These are phyloP conservation scores for Amblyjoppa fuscipennis DNA, from an alignment of 2,888 invertebrate species.

Conservation along the genomic window DNA sequence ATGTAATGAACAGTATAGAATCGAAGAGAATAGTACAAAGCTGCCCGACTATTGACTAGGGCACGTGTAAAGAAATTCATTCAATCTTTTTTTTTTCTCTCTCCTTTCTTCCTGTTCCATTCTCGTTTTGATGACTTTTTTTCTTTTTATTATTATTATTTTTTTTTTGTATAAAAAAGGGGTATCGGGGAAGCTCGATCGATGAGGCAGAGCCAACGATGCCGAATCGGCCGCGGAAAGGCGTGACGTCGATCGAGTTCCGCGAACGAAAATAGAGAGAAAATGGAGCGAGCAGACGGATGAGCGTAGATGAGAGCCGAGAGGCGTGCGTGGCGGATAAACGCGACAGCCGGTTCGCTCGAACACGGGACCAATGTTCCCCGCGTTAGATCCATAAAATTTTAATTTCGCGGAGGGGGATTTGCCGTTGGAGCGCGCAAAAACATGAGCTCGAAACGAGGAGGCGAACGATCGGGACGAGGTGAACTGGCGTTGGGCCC, in stretches of 20 bases:
- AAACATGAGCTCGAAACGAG: constrained; percentile 14
- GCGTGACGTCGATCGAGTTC: constrained; percentile 55
- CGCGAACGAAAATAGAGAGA: constrained; percentile 57
- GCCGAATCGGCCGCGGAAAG: constrained; percentile 53
- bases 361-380: constrained; percentile 55
- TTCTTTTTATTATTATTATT: too few species aligned
- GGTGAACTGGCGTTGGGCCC: constrained; percentile 27
- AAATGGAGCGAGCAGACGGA: constrained; percentile 34
- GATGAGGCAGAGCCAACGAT: constrained; percentile 54
- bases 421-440: constrained; percentile 62
- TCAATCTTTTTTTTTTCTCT: not conserved
- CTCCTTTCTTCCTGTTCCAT: not conserved
- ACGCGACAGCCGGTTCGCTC: constrained; percentile 43
- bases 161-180: not conserved
- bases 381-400: constrained; percentile 66
- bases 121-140: not conserved
- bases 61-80: constrained; percentile 4
- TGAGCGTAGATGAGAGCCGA: constrained; percentile 34
- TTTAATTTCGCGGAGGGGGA: constrained; percentile 60
- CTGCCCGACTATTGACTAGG: not conserved
- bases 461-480: constrained; percentile 22
- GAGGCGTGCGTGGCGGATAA: constrained; percentile 16
- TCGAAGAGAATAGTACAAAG: constrained; percentile 44
- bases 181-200: constrained; percentile 24
- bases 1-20: constrained; percentile 57